A percentile compares a stretch with the other conserved stretches of the same genome.
Conservation (phyloP, 64 coral and sea anemone species). For the Cladopsammia gracilis region DNA sequence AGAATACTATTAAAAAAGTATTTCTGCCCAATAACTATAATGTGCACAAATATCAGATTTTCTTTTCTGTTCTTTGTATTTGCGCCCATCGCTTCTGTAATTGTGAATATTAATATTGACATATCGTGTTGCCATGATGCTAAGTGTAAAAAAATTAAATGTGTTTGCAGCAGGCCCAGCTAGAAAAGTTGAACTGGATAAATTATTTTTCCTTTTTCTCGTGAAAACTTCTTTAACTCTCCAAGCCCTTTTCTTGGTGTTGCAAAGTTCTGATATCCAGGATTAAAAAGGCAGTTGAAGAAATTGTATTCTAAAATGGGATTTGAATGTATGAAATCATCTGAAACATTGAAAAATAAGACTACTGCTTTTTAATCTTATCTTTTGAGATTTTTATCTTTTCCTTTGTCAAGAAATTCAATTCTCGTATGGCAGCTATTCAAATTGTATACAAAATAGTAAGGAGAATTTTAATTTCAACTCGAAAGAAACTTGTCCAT, state of each 20-base stretch:
- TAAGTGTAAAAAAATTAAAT: slow-evolving; percentile 22
- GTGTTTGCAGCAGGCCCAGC: neutral
- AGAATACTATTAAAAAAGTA: slow-evolving; percentile 12
- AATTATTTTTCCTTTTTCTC: neutral
- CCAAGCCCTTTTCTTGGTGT: neutral
- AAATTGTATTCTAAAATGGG: too few relatives aligned
- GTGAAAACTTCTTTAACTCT: neutral
- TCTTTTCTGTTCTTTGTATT: slow-evolving; percentile 21
- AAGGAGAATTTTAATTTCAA: too few relatives aligned
- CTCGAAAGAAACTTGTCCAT: too few relatives aligned
- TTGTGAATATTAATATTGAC: slow-evolving; percentile 44
- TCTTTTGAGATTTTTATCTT: too few relatives aligned
- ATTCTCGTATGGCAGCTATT: too few relatives aligned
- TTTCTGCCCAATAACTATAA: slow-evolving; percentile 8
- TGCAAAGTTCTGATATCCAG: neutral
- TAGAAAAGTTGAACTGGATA: neutral
- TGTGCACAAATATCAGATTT: neutral
- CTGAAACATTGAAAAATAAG: too few relatives aligned
- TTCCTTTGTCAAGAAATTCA: too few relatives aligned
- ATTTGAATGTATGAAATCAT: too few relatives aligned
- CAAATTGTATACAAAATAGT: too few relatives aligned
- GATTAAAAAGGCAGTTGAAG: neutral
- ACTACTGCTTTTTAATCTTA: too few relatives aligned
- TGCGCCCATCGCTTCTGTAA: slow-evolving; percentile 23
- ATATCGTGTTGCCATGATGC: slow-evolving; percentile 11